These are phyloP conservation scores for Conus canariensis DNA, from an alignment of 2,888 invertebrate genomes.

Conservation along the genomic window DNA sequence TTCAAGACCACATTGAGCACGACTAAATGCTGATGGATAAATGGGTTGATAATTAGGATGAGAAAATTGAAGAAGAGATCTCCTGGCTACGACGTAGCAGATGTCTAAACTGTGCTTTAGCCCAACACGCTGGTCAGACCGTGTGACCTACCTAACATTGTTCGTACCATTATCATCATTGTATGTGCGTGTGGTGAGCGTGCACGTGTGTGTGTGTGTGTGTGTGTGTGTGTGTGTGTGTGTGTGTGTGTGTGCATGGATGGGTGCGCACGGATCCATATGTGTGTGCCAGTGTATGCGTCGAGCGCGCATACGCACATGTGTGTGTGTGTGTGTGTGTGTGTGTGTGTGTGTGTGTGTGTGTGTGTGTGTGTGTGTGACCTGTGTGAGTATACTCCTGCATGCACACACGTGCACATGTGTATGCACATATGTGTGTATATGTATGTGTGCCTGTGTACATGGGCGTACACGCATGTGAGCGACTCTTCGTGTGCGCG, in stretches of 20 bases:
- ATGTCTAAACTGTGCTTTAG: no score
- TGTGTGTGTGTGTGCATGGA: background rate
- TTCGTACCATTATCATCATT: no score
- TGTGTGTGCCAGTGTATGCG: background rate
- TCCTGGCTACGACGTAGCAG: no score
- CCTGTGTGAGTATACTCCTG: background rate
- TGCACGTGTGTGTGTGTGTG: background rate
- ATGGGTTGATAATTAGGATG: no score
- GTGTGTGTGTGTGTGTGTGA: background rate
- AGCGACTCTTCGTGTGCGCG: background rate
- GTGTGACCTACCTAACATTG: no score
- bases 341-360: background rate
- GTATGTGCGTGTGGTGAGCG: background rate
- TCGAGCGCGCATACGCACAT: background rate
- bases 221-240: background rate
- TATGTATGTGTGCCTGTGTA: background rate
- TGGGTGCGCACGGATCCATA: background rate
- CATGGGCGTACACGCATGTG: no score
- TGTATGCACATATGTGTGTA: background rate
- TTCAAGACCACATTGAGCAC: no score
- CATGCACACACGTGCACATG: background rate
- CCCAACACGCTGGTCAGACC: no score
- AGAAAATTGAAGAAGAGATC: no score
- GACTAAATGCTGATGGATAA: no score
- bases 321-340: background rate